A percentile compares a stretch with the other conserved stretches of the same genome.
Conservation (phyloP, 2,797 vertebrate genomes). For the Syngnathus rostellatus region DNA sequence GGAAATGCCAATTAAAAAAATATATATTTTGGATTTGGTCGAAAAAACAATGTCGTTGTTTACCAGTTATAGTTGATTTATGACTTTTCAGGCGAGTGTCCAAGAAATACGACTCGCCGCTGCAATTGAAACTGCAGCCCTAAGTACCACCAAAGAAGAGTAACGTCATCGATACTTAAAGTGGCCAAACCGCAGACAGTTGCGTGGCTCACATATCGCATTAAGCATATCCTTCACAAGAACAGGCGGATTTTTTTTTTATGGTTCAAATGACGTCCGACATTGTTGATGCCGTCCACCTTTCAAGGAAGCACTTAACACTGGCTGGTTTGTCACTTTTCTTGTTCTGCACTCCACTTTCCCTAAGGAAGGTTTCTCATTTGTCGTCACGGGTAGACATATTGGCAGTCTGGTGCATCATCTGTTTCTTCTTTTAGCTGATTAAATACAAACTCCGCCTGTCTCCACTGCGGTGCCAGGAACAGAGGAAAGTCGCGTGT, state of each 20-base stretch:
- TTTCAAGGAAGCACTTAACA: not conserved
- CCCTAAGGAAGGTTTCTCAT: not conserved
- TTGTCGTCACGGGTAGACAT: not conserved
- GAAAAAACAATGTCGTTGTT: slow-evolving; percentile 37
- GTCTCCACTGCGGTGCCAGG: slow-evolving; percentile 10
- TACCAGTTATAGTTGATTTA: slow-evolving; percentile 53
- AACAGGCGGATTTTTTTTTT: not conserved
- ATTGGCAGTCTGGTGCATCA: slow-evolving; percentile 23
- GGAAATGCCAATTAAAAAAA: not conserved
- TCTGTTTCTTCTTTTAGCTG: slow-evolving; percentile 25
- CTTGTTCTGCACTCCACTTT: not conserved
- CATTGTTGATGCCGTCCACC: not conserved
- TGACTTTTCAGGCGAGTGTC: slow-evolving; percentile 44
- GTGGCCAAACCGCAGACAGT: slow-evolving; percentile 3
- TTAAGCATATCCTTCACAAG: not conserved
- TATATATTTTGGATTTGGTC: too few relatives aligned
- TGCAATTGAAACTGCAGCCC: slow-evolving; percentile 59
- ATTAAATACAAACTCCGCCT: slow-evolving; percentile 33
- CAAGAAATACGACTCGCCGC: slow-evolving; percentile 54
- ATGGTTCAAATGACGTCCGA: not conserved
- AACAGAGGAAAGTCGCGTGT: slow-evolving; percentile 28
- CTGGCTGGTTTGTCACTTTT: not conserved
- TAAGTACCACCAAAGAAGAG: slow-evolving; percentile 30
- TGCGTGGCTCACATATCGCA: not conserved
- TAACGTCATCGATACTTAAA: slow-evolving; percentile 1